Evolutionary conservation across 2,113 vertebrate genomes (phyloP).

Genomic region (Austrofundulus limnaeus): DNA sequence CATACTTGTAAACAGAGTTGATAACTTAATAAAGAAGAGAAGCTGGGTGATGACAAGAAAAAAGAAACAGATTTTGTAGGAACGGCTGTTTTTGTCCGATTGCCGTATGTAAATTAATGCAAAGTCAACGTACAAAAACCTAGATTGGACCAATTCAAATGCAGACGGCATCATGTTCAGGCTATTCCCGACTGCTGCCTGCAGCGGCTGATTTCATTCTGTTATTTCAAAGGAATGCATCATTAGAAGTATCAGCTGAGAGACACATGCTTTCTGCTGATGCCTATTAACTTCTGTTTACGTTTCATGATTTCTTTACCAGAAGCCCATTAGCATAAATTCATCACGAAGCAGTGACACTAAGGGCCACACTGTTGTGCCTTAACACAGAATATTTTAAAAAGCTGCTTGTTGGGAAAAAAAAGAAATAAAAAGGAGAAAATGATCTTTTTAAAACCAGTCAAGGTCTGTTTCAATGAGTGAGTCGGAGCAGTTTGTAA

Average conservation of each 20-base stretch:
- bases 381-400: slow-evolving; percentile 3
- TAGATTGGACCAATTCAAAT: slow-evolving; percentile 60
- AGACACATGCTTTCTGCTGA: slow-evolving; percentile 59
- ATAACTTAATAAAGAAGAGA: slow-evolving; percentile 14
- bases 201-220: slow-evolving; percentile 56
- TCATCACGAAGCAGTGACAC: slow-evolving; percentile 43
- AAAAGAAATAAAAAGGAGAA: background rate
- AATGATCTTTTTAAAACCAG: slow-evolving; percentile 6
- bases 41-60: slow-evolving; percentile 19
- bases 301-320: slow-evolving; percentile 66
- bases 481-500: background rate
- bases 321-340: slow-evolving; percentile 46
- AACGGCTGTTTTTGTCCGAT: slow-evolving; percentile 29
- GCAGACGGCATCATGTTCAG: slow-evolving; percentile 37
- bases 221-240: slow-evolving; percentile 66
- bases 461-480: background rate
- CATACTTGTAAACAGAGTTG: slow-evolving; percentile 5
- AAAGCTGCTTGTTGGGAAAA: background rate
- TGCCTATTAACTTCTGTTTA: slow-evolving; percentile 62
- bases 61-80: slow-evolving; percentile 31
- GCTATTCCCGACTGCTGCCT: slow-evolving; percentile 45
- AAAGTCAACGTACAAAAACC: slow-evolving; percentile 38
- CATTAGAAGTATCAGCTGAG: slow-evolving; percentile 63
- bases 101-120: slow-evolving; percentile 50
- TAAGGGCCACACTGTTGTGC: slow-evolving; percentile 34